Conservation (phyloP, 2,113 vertebrate species). For the Glaucidium brasilianum region DNA sequence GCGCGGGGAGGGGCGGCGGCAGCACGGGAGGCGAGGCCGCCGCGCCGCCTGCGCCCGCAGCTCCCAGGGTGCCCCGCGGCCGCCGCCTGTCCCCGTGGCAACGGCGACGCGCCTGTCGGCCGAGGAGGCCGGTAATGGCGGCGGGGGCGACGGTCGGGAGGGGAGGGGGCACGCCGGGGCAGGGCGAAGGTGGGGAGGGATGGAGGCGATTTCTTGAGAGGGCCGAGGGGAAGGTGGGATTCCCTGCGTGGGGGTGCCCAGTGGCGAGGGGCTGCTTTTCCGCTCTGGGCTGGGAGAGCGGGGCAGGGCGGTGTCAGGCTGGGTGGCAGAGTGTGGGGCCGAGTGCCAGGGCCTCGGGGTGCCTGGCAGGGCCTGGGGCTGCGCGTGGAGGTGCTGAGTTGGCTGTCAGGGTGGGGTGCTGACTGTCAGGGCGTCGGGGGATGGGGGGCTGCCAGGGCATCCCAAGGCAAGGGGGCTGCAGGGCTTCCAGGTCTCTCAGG, state of each 20-base stretch:
- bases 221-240: not conserved
- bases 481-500: not conserved
- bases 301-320: not conserved
- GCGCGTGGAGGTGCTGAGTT: not conserved
- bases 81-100: constrained; percentile 1
- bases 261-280: not conserved
- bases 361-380: no score
- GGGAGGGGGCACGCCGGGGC: not conserved
- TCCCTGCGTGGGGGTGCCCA: not conserved
- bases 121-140: not conserved
- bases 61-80: not conserved
- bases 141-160: not conserved
- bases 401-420: fast-evolving
- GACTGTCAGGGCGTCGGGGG: not conserved
- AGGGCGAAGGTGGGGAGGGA: no score
- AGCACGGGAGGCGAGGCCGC: no score
- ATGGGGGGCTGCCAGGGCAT: not conserved
- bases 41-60: not conserved
- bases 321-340: not conserved
- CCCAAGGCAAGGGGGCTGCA: no score
- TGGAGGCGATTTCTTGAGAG: not conserved
- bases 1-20: no score
- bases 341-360: not conserved
- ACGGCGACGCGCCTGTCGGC: not conserved
- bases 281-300: not conserved